Base-by-base conservation (phyloP, 2,888 invertebrate species). In the Eristalis tenax region DNA sequence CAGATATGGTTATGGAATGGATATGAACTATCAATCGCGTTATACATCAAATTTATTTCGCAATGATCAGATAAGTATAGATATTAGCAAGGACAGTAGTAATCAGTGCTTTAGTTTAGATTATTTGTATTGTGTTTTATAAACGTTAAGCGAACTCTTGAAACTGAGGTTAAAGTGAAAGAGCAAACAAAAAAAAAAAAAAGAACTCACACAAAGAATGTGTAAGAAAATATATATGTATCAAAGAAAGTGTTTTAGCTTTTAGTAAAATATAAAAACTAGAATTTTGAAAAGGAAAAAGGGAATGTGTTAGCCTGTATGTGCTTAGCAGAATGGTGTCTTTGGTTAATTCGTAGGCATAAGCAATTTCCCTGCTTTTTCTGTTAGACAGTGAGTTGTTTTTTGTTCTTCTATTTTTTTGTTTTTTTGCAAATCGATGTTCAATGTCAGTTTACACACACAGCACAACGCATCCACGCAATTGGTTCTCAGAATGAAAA, bases 221-320 rank as follows among this genome's bases (percentile, higher is more conserved):
- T 40, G 63, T 70, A 32, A 75, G 38, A 87, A 64, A 40, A n/a
- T 57, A 50, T 6, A 50, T 26, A 57, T 26, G 61, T 68, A 78
- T 35, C n/a, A 68, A 50, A 74, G 57, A 85, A 88, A 79, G 63
- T 76, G 73, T 78, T 83, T 88, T 79, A 83, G 79, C 77, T 86
- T 79, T 79, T 85, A 86, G 81, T 82, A 69, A 88, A 74, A 63
- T 76, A 10, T 70, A 80, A 38, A 84, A 40, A 26, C 13, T 64
- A 65, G 57, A 22, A 50, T 63, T 38, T n/a, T n/a, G 26, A 26
- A 26, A 26, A 26, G 3, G 1, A 3, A 26, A 43, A 43, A n/a
- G 43, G 18, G 50, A 50, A 50, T 50, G 28, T 78, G 28, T 78
- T 8, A 10, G 74, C 73, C 40, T 80, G 59, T 83, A 66, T 83